Base-by-base conservation (phyloP, 2,797 vertebrate species). In the Coregonus sp. region DNA sequence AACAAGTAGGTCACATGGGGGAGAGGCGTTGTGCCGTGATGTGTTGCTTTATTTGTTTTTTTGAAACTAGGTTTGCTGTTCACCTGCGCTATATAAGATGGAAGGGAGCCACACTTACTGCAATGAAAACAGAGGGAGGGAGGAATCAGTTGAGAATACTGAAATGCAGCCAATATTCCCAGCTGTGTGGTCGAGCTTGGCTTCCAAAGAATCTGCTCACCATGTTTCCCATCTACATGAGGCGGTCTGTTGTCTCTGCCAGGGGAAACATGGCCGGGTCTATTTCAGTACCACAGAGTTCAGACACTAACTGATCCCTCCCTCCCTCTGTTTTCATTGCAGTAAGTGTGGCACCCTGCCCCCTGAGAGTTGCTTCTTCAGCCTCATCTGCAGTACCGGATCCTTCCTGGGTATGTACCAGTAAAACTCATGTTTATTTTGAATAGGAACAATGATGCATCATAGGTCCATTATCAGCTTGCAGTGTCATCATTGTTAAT, bases 321-420 rank as follows among this genome's bases (percentile, higher is more conserved):
- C 56, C 47, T 72, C 29, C 11, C 37, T 76, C 31, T 81, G n/a
- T 86, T 67, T 67, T 25, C 29, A 67, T 67, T 33, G 65, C 33
- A 40, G 33, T 89, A 97, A 96, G 88, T 96, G 96, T 86, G 96
- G 96, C 63, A 96, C 95, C 6, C 88, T 96, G 70, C 96, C 96
- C 14, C 96, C 96, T 0, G 96, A 97, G 86, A 97, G 96, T 87
- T 97, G 96, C 90, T 96, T 97, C 85, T 97, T 97, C 93, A 97
- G 96, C 83, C 95, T 97, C 80, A 95, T 97, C 83, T 97, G 96
- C 92, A 97, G 95, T 88, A 92, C 95, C 0, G 95, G 96, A 18
- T 95, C 96, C 63, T 97, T 97, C 80, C 95, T 96, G 93, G 96
- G 96, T 96, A 69, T 20, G 72, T 68, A 63, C 59, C 59, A 29